Percentiles rank a stretch among this genome's conserved stretches.
phyloP scores from a whole-genome alignment of 2,113 vertebrate genomes.

The Odocoileus virginianus region DNA sequence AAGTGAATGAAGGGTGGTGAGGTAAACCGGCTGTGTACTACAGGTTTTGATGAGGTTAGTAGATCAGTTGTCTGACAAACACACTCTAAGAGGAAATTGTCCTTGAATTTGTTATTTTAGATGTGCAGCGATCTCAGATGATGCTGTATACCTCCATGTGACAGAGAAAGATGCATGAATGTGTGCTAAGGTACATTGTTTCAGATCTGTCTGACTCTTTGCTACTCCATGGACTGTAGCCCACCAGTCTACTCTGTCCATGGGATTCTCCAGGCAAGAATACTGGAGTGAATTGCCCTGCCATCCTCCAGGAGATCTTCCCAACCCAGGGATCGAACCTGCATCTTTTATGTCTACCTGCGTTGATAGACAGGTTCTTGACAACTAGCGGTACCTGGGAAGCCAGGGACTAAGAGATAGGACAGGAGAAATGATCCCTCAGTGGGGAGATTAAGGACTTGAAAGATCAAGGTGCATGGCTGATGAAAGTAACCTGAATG shows the following conservation, averaged over 20 bases:
- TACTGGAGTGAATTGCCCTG: neutral
- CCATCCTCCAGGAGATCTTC: neutral
- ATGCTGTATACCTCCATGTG: neutral
- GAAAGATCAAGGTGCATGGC: neutral
- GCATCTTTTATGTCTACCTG: neutral
- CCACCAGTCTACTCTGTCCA: neutral
- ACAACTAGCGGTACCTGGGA: neutral
- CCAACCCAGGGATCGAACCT: neutral
- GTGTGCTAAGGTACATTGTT: neutral
- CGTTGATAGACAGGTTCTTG: neutral
- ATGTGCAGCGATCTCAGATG: neutral
- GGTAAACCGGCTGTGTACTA: neutral
- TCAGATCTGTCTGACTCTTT: neutral
- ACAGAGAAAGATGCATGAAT: rapidly evolving
- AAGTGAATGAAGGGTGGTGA: neutral
- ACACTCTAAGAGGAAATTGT: neutral
- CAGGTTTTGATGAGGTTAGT: neutral
- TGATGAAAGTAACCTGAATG: neutral
- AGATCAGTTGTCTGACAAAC: neutral
- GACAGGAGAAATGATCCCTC: neutral
- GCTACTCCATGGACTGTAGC: neutral
- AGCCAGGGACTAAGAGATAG: neutral
- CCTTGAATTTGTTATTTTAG: neutral
- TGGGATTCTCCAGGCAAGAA: neutral
- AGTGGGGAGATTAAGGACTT: neutral